phyloP scores from a whole-genome alignment of 2,888 invertebrate species.

The Leptarthrus brevirostris region DNA sequence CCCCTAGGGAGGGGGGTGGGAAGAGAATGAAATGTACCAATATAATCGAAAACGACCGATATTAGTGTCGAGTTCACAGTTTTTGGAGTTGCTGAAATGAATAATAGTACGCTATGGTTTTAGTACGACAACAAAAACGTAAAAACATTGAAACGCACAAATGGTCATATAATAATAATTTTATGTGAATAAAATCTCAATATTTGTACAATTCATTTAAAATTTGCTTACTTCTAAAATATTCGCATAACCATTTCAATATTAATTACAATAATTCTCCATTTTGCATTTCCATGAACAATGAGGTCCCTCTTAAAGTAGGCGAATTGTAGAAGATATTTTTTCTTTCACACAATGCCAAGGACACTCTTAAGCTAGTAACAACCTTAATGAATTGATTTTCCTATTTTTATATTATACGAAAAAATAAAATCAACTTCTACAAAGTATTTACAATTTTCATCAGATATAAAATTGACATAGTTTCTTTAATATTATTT shows the following conservation, averaged over 20 bases:
- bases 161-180: conserved; percentile 20
- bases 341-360: background rate
- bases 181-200: conserved; percentile 40
- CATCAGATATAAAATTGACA: background rate
- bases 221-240: conserved; percentile 28
- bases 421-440: background rate
- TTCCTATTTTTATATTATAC: background rate
- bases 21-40: too few relatives aligned
- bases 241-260: conserved; percentile 17
- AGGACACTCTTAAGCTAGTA: background rate
- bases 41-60: too few relatives aligned
- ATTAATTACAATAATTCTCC: conserved; percentile 6
- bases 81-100: too few relatives aligned
- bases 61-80: too few relatives aligned
- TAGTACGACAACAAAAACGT: too few relatives aligned
- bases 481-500: background rate
- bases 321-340: background rate
- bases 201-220: conserved; percentile 41
- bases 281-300: background rate
- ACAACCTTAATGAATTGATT: conserved; percentile 18
- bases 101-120: too few relatives aligned
- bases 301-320: conserved; percentile 2
- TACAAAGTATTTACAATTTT: conserved; percentile 9
- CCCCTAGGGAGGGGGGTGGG: too few relatives aligned
- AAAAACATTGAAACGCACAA: too few relatives aligned